A percentile compares a stretch with the other conserved stretches of the same genome.
phyloP scores from a whole-genome alignment of 2,888 invertebrate species.

The Tenthredo livida region DNA sequence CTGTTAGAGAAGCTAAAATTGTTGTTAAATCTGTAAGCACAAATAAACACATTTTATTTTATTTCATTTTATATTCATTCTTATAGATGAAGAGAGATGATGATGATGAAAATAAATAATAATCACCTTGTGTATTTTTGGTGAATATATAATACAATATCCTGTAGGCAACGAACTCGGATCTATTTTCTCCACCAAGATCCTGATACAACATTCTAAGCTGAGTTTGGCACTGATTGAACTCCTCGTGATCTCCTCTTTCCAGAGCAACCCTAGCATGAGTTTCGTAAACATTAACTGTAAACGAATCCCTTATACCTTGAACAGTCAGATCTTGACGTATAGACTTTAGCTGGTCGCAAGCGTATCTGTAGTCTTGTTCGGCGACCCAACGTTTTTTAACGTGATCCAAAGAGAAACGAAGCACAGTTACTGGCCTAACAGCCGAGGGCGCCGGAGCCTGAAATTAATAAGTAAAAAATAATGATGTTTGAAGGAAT shows the following conservation, averaged over 20 bases:
- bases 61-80: no score
- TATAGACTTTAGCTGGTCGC: slow-evolving; percentile 99
- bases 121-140: slow-evolving; percentile 95
- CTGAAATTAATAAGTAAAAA: no score
- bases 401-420: slow-evolving; percentile 92
- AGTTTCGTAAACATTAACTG: slow-evolving; percentile 99
- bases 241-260: slow-evolving; percentile 99
- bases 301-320: slow-evolving; percentile 95
- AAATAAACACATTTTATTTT: slow-evolving; percentile 55
- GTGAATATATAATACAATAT: slow-evolving; percentile 99
- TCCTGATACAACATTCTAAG: slow-evolving; percentile 95
- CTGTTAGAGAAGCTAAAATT: slow-evolving; percentile 89
- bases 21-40: slow-evolving; percentile 91
- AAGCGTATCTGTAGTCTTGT: slow-evolving; percentile 97
- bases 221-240: slow-evolving; percentile 99
- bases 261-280: slow-evolving; percentile 99
- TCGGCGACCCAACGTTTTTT: slow-evolving; percentile 94
- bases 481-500: no score
- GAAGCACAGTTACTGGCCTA: slow-evolving; percentile 92
- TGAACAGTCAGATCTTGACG: slow-evolving; percentile 99
- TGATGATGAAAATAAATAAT: no score
- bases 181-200: slow-evolving; percentile 86
- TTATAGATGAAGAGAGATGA: no score
- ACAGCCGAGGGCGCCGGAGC: slow-evolving; percentile 96
- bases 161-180: slow-evolving; percentile 97